Percentiles rank a stretch among this genome's conserved stretches.
Conservation (phyloP, 2,113 vertebrate genomes). For the Balaenoptera acutorostrata region DNA sequence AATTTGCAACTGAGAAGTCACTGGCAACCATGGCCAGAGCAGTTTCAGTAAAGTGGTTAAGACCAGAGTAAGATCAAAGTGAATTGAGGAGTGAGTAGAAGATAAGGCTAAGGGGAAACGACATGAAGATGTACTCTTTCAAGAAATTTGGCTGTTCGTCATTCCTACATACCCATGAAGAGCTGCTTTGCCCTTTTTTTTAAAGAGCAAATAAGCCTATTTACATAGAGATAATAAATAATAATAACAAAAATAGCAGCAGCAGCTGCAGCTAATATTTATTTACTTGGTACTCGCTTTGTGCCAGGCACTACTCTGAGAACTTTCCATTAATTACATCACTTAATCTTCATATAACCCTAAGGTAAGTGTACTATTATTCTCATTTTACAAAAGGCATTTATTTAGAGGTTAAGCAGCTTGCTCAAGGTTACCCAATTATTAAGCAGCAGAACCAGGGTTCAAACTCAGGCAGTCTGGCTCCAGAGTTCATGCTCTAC, state of each 20-base stretch:
- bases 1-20: not conserved
- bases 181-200: not conserved
- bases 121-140: not conserved
- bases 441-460: not conserved
- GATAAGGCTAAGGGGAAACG: not conserved
- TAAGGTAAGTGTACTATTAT: not conserved
- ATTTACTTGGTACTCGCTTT: slow-evolving; percentile 20
- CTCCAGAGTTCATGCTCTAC: not conserved
- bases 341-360: slow-evolving; percentile 23
- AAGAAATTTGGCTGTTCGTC: not conserved
- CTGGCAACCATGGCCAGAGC: not conserved
- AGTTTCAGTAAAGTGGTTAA: not conserved
- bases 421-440: slow-evolving; percentile 17
- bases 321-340: not conserved
- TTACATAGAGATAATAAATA: not conserved
- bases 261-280: not conserved
- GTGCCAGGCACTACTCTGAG: not conserved
- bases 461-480: not conserved
- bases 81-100: not conserved
- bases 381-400: slow-evolving; percentile 18
- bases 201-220: not conserved
- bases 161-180: not conserved
- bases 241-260: not conserved
- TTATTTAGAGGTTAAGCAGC: slow-evolving; percentile 33
- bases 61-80: not conserved